Evolutionary conservation across 2,113 vertebrate species (phyloP), one percentile per base, ranked within the genome.

Genomic region (Dunckerocampus dactyliophorus): DNA sequence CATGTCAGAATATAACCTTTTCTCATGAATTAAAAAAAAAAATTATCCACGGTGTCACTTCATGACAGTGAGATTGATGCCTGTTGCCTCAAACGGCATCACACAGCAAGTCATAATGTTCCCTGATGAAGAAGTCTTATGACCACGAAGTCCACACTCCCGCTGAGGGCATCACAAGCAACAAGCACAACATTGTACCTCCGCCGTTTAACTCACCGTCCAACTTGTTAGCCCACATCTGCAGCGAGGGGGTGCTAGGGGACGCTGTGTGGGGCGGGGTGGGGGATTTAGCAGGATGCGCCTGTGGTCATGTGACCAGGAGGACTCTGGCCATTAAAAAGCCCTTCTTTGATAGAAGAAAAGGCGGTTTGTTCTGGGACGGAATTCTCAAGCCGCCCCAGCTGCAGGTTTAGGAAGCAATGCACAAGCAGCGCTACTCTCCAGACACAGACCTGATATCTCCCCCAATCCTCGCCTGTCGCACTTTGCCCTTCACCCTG

Each of bases 321-420:
- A 83, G 65, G 77, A 61, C 76, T 28, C 74, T 78, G 73, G 76
- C 83, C 76, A 68, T 59, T 67, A 80, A 71, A 79, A 16, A 65
- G 63, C 71, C 70, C 80, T 87, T 86, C 78, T 79, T 73, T 72
- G 62, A 63, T 59, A 75, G 81, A 83, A 84, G 71, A 84, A 83
- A 82, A 77, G 79, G 62, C 64, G 71, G 69, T 76, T 80, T 87
- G 78, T 86, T 72, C 54, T 69, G 70, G 67, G 71, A 77, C 69
- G 75, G 69, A 80, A 83, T 85, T 73, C 62, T 69, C 47, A 8
- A 43, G 15, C 20, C 8, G 13, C 62, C 65, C 76, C 82, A 87
- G 82, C 88, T 87, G 86, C 76, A 85, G 77, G 80, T 83, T 85
- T 65, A 50, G 68, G 68, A 71, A 77, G 60, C 67, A 67, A 8